Conservation (phyloP, 35 echinoderm and acorn worm genomes). For the Heliocidaris erythrogramma region DNA sequence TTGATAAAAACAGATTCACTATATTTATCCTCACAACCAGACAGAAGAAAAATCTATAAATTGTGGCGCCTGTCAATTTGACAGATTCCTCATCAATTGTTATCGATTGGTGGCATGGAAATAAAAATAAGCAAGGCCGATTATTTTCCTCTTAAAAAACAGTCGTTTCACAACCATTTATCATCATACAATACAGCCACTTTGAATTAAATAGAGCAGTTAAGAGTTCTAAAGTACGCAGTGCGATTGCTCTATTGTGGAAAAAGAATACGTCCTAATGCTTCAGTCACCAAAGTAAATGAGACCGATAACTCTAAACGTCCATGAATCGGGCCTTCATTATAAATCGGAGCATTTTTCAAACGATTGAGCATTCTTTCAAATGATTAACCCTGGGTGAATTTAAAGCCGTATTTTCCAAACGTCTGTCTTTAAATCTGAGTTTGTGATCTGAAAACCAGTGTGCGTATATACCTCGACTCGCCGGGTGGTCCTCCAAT, state of each 20-base stretch:
- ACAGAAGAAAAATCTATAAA: background rate
- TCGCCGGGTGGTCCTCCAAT: background rate
- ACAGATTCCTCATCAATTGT: slow-evolving; percentile 12
- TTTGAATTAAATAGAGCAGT: slow-evolving; percentile 4
- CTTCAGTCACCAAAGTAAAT: background rate
- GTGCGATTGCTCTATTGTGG: background rate
- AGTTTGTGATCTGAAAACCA: background rate
- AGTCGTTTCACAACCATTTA: background rate
- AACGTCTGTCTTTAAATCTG: background rate
- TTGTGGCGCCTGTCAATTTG: slow-evolving; percentile 1
- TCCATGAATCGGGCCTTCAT: background rate
- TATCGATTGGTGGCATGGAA: background rate
- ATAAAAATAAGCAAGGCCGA: background rate
- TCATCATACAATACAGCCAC: background rate
- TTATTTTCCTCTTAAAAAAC: background rate
- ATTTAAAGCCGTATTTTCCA: background rate
- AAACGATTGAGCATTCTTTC: background rate
- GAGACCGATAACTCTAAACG: background rate
- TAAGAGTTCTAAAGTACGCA: background rate
- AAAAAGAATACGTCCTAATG: background rate
- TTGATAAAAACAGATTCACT: background rate
- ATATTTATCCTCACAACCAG: background rate
- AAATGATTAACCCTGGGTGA: background rate
- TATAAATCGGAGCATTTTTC: background rate
- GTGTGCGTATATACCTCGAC: background rate